A percentile compares a stretch with the other conserved stretches of the same genome.
phyloP scores from a whole-genome alignment of 1,140 invertebrate genomes.

The Microplitis demolitor region DNA sequence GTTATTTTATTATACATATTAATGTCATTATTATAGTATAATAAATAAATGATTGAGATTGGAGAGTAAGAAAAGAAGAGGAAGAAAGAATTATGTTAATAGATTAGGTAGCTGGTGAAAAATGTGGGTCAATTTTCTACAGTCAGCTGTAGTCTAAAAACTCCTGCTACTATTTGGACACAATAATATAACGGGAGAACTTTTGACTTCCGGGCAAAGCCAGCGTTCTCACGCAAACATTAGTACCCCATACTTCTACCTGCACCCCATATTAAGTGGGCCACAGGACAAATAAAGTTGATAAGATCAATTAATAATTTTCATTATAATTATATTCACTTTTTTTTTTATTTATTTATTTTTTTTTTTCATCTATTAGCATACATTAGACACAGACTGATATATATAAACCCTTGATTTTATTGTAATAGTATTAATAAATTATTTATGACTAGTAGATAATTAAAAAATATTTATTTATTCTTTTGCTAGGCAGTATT shows the following conservation, averaged over 20 bases:
- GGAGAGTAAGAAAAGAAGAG: neutral
- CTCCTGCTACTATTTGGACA: slow-evolving; percentile 4
- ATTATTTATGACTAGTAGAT: too few relatives aligned
- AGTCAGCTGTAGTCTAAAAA: neutral
- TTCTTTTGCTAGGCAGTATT: neutral
- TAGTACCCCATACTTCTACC: too few relatives aligned
- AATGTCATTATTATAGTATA: too few relatives aligned
- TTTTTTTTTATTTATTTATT: neutral
- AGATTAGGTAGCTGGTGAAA: slow-evolving; percentile 14
- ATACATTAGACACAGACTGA: too few relatives aligned
- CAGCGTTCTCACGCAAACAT: slow-evolving; percentile 21
- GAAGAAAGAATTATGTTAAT: slow-evolving; percentile 1
- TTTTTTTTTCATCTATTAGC: neutral
- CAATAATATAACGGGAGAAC: slow-evolving; percentile 20
- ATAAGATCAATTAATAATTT: slow-evolving; percentile 2
- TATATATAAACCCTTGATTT: too few relatives aligned
- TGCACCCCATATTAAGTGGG: neutral
- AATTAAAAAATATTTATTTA: too few relatives aligned
- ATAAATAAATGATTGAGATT: neutral
- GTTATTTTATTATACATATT: too few relatives aligned
- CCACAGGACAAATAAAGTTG: neutral
- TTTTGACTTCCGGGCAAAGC: slow-evolving; percentile 1
- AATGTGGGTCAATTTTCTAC: slow-evolving; percentile 17
- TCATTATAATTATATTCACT: neutral
- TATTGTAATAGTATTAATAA: too few relatives aligned